Base-by-base conservation (phyloP, 2,797 vertebrate species). In the Sebastes diploproa region DNA sequence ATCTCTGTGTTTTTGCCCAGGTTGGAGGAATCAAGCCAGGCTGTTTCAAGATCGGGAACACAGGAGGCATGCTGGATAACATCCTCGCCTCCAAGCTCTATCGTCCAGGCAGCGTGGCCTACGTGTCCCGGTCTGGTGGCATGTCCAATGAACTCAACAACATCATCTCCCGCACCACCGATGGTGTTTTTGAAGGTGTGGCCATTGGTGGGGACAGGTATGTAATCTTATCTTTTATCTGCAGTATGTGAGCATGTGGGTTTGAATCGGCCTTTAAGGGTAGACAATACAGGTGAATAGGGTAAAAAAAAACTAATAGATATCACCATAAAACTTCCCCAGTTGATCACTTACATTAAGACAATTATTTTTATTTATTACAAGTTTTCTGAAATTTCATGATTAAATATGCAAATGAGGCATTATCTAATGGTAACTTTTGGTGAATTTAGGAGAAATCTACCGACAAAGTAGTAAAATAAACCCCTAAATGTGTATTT, bases 71-170 rank as follows among this genome's bases (percentile, higher is more conserved):
- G 98, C 93, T 99, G 88, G 98, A 99, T 87, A 99, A 99, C 78
- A 99, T 99, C 91, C 91, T 99, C 11, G 98, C 98, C 12, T 99
- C 98, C 0, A 99, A 99, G 85, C 95, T 99, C 29, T 99, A 99
- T 85, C 97, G 98, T 0, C 97, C 98, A 0, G 98, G 98, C 87
- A 99, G 98, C 0, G 98, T 99, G 90, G 98, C 98, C 10, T 99
- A 99, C 0, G 98, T 99, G 42, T 99, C 98, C 0, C 97, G 98
- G 9, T 99, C 98, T 0, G 98, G 98, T 6, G 98, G 98, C 75
- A 99, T 99, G 98, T 99, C 98, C 89, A 99, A 99, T 0, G 98
- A 99, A 78, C 98, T 99, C 80, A 99, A 99, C 96, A 99, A 99
- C 89, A 99, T 99, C 65, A 97, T 99, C 89, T 98, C 98, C 20